Base-by-base conservation (phyloP, 2,113 vertebrate genomes). In the Canis aureus region DNA sequence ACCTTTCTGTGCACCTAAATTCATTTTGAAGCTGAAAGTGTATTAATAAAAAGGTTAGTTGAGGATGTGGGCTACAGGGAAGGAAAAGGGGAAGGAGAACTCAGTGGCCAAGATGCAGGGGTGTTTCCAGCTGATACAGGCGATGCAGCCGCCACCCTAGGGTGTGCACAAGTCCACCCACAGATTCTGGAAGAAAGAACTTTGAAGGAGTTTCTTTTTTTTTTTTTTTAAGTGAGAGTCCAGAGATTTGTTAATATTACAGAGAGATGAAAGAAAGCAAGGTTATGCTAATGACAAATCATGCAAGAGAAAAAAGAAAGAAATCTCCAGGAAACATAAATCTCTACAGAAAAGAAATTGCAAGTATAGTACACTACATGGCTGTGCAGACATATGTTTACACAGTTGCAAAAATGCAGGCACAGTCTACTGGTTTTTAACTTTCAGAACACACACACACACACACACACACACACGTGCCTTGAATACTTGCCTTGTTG, bases 81-180 rank as follows among this genome's bases (percentile, higher is more conserved):
- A 51, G 25, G 27, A 11, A 17, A 4, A 19, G 10, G 15, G 5
- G 82, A 23, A 51, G 12, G 79, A 38, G 53, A 43, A 62, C 19
- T 22, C 1, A 0, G 10, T 29, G 5, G 59, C 10, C 10, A 8
- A 35, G 25, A 35, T 0, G 0, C 11, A 16, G 55, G 2, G 2
- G 29, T 9, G 16, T 19, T 25, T 32, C 60, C 35, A 0, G 1
- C 15, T 0, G 59, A 62, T 1, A 27, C 15, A 3, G 88, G 6
- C 4, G 7, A 62, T 11, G 12, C 9, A 1, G 8, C 17, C 15
- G 49, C 22, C 38, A 4, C 7, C n/a, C 22, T 8, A 6, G 8
- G 32, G 5, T 3, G 13, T 23, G 10, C 1, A 10, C 5, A 1
- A 1, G 22, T 12, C 12, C 11, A 1, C n/a, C 11, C 32, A 5